phyloP scores from a whole-genome alignment of 2,888 invertebrate genomes.

The Campopleginae sp. region DNA sequence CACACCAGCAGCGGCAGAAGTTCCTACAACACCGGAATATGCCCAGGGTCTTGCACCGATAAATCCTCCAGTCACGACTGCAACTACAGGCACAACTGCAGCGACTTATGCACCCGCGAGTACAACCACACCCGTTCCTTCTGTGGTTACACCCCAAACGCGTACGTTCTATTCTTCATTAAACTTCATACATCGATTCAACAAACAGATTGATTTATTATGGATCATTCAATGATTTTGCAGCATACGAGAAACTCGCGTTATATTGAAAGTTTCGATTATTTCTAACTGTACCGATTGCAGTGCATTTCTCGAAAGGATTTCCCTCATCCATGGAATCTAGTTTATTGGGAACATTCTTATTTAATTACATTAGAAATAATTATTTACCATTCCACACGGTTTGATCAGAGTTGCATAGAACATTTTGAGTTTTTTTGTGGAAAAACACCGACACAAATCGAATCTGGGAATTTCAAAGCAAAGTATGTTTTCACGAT shows the following conservation, averaged over 20 bases:
- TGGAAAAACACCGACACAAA: background rate
- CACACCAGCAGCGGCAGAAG: slow-evolving; percentile 77
- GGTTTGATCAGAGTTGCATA: background rate
- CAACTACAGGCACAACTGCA: slow-evolving; percentile 65
- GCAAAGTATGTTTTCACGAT: background rate
- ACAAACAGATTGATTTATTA: background rate
- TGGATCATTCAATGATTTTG: background rate
- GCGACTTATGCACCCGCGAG: slow-evolving; percentile 77
- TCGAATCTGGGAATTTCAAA: background rate
- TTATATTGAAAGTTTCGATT: background rate
- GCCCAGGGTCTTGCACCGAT: slow-evolving; percentile 91
- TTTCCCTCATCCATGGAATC: background rate
- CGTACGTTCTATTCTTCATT: slow-evolving; percentile 70
- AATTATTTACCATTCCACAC: background rate
- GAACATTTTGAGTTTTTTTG: background rate
- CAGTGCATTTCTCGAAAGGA: background rate
- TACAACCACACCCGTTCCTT: slow-evolving; percentile 77
- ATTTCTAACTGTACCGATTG: background rate
- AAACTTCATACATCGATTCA: background rate
- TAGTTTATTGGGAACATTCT: background rate
- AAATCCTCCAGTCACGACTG: slow-evolving; percentile 85
- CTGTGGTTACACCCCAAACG: slow-evolving; percentile 75
- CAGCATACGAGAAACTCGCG: background rate
- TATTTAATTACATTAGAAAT: background rate
- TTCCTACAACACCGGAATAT: slow-evolving; percentile 90